These are phyloP conservation scores for Diploptera punctata DNA, from an alignment of 2,888 invertebrate species.

Conservation along the genomic window DNA sequence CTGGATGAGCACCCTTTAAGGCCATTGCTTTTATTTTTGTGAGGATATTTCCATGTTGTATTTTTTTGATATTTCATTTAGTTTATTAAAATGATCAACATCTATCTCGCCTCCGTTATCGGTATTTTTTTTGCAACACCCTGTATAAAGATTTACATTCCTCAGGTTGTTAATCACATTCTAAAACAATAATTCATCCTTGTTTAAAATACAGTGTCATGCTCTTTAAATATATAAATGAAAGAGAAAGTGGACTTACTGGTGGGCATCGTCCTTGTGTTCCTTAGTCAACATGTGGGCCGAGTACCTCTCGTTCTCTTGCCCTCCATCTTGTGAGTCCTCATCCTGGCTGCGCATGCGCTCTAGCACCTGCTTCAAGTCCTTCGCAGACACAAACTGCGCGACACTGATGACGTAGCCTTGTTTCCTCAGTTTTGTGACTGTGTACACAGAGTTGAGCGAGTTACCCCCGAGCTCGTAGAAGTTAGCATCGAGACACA, in stretches of 20 bases:
- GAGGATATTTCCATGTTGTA: no score
- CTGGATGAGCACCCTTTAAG: no score
- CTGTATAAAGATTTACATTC: no score
- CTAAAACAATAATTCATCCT: no score
- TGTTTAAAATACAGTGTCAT: no score
- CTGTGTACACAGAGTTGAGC: slow-evolving; percentile 83
- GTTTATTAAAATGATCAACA: no score
- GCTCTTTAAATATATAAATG: no score
- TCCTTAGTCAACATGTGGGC: slow-evolving; percentile 64
- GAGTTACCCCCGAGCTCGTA: slow-evolving; percentile 89
- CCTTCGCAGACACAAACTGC: slow-evolving; percentile 77
- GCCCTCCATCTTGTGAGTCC: slow-evolving; percentile 36
- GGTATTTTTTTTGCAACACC: no score
- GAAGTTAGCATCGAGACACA: slow-evolving; percentile 74
- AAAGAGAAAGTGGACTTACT: not conserved
- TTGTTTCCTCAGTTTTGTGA: slow-evolving; percentile 75
- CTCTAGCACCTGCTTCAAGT: slow-evolving; percentile 71
- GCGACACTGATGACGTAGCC: slow-evolving; percentile 81
- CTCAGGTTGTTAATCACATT: no score
- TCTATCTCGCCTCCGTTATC: no score
- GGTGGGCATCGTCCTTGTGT: slow-evolving; percentile 54
- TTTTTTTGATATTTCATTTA: no score
- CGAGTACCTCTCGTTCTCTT: slow-evolving; percentile 51
- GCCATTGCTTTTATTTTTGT: no score
- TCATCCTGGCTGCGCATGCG: slow-evolving; percentile 61